Evolutionary conservation across 2,888 invertebrate species (phyloP), one percentile per base, ranked within the genome.

Genomic region (Napeogenes inachia): DNA sequence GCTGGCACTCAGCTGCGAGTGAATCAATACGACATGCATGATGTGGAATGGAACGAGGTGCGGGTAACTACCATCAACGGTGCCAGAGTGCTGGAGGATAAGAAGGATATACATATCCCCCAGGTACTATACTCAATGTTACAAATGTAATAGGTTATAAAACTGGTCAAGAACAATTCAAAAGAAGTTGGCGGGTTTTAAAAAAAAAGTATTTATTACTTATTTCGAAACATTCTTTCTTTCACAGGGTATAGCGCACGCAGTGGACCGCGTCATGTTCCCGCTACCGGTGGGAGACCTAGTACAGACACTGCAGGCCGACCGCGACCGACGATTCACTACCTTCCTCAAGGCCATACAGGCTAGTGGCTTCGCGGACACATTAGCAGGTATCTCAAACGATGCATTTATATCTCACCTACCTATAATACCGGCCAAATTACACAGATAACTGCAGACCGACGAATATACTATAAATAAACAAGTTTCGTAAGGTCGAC

Each of bases 221-320:
- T 8, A 47, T 53, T 56, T 53, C 30, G 60, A 45, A 35, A 32
- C 32, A 47, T 56, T 32, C 13, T 33, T 3, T 53, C 54, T 54
- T 56, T 60, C 12, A 50, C 63, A 90, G 90, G 96, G 96, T 53
- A 92, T 96, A 70, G 96, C 96, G 0, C 96, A 97, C 76, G 94
- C 95, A 0, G 92, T 97, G 0, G 97, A 97, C 82, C 89, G 96
- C 33, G 96, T 96, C 4, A 96, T 97, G 96, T 97, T 97, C 91
- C 97, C 97, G 0, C 89, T 97, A 66, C 97, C 97, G 0, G 96
- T 97, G 0, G 97, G 97, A 2, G 96, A 97, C 83, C 85, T 97
- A 59, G 92, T 96, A 47, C 96, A 96, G 82, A 97, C 97, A 0
- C 85, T 97, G 59, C 96, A 96, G 76, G 95, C 96, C 0, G 97